Conservation (phyloP, 1,140 invertebrate species). For the Amyelois transitella region DNA sequence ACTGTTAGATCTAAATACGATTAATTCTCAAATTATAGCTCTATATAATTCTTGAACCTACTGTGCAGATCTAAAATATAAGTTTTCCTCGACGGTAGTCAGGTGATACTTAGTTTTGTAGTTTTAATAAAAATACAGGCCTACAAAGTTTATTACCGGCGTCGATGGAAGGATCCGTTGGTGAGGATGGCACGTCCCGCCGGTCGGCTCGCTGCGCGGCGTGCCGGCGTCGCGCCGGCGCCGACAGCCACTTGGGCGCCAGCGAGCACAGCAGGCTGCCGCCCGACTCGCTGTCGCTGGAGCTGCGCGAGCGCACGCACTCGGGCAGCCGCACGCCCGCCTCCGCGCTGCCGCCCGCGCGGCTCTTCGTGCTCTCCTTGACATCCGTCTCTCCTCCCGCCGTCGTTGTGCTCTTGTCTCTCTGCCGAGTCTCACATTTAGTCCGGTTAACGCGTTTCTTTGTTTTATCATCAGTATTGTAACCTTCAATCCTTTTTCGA, state of each 20-base stretch:
- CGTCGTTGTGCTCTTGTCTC: neutral
- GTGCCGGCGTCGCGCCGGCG: constrained; percentile 28
- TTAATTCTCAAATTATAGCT: no score
- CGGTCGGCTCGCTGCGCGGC: constrained; percentile 23
- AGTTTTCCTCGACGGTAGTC: no score
- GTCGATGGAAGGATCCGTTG: constrained; percentile 9
- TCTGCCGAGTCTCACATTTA: neutral
- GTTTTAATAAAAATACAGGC: no score
- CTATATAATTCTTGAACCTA: no score
- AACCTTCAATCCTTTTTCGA: neutral
- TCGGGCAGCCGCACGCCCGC: constrained; percentile 12
- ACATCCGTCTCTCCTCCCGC: neutral
- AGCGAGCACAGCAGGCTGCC: constrained; percentile 52
- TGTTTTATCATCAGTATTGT: neutral
- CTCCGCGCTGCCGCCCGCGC: neutral
- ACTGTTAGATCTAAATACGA: no score
- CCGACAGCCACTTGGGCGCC: constrained; percentile 48
- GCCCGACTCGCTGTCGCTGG: constrained; percentile 50
- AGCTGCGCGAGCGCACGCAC: constrained; percentile 25
- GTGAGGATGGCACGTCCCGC: constrained; percentile 14
- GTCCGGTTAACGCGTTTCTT: neutral
- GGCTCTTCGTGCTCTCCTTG: neutral
- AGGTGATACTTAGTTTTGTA: no score
- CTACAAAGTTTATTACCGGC: neutral
- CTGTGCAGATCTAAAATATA: no score